Percentiles rank a stretch among this genome's conserved stretches.
Evolutionary conservation across 2,888 invertebrate genomes (phyloP).

Genomic region (Hesperia comma): DNA sequence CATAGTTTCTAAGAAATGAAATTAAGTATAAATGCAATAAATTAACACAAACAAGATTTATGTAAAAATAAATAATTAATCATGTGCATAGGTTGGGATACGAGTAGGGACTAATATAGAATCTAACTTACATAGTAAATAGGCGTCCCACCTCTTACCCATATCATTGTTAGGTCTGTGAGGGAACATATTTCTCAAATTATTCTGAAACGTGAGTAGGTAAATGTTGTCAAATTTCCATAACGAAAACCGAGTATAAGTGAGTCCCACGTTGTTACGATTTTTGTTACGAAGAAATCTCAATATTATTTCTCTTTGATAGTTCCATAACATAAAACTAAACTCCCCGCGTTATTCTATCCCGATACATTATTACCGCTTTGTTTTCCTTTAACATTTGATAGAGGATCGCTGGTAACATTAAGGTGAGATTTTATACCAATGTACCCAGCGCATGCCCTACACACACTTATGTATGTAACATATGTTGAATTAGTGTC

Average conservation of each 20-base stretch:
- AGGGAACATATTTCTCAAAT: background rate
- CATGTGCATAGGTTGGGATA: too few relatives aligned
- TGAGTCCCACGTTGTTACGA: slow-evolving; percentile 8
- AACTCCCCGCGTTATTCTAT: slow-evolving; percentile 18
- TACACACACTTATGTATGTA: background rate
- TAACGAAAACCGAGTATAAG: slow-evolving; percentile 5
- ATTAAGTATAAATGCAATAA: too few relatives aligned
- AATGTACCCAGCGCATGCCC: too few relatives aligned
- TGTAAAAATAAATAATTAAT: too few relatives aligned
- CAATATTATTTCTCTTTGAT: slow-evolving; percentile 16
- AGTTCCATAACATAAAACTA: slow-evolving; percentile 32
- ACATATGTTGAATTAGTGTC: too few relatives aligned
- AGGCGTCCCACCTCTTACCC: background rate
- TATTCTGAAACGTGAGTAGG: background rate
- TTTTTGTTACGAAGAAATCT: background rate
- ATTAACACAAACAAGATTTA: too few relatives aligned
- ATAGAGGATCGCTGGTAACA: background rate
- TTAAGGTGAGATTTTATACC: slow-evolving; percentile 22
- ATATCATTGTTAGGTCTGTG: background rate
- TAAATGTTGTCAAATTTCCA: background rate
- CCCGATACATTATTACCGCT: slow-evolving; percentile 24
- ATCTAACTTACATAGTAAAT: too few relatives aligned
- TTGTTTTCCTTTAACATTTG: slow-evolving; percentile 25
- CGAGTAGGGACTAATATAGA: too few relatives aligned
- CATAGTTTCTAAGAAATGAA: too few relatives aligned